Evolutionary conservation across 2,113 vertebrate genomes (phyloP).

Genomic region (Atlantisia rogersi): DNA sequence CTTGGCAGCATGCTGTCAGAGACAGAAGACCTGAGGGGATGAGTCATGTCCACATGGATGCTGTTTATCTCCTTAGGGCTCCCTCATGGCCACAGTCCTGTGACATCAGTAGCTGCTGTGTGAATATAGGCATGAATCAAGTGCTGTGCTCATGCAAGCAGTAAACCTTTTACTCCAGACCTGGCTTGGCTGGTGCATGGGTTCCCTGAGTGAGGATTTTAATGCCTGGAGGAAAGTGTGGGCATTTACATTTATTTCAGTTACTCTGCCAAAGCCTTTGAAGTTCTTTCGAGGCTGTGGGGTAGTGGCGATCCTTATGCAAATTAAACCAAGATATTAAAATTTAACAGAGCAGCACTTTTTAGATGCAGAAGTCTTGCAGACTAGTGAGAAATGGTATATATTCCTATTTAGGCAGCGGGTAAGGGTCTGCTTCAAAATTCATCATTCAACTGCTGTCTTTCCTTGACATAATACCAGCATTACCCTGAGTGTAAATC

Average conservation of each 20-base stretch:
- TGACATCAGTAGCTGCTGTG: not conserved
- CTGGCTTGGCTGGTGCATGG: not conserved
- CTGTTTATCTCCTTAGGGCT: not conserved
- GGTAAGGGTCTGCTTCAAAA: not conserved
- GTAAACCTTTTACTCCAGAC: not conserved
- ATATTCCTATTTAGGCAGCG: not conserved
- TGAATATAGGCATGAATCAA: fast-evolving
- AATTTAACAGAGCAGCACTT: not conserved
- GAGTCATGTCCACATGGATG: fast-evolving
- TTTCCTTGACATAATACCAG: not conserved
- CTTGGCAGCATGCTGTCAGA: not conserved
- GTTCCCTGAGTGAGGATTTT: not conserved
- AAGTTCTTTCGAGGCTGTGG: not conserved
- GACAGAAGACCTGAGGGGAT: fast-evolving
- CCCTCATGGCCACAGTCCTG: no score
- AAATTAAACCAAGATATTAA: not conserved
- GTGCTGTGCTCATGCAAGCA: not conserved
- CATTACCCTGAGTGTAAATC: not conserved
- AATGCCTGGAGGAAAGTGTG: fast-evolving
- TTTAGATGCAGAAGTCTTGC: not conserved
- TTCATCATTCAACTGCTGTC: not conserved
- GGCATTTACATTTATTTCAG: not conserved
- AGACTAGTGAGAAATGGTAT: not conserved
- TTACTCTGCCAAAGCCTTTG: not conserved
- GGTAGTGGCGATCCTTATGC: not conserved